A percentile compares a stretch with the other conserved stretches of the same genome.
Evolutionary conservation across 2,888 invertebrate species (phyloP).

Genomic region (Calliopum simillimum): DNA sequence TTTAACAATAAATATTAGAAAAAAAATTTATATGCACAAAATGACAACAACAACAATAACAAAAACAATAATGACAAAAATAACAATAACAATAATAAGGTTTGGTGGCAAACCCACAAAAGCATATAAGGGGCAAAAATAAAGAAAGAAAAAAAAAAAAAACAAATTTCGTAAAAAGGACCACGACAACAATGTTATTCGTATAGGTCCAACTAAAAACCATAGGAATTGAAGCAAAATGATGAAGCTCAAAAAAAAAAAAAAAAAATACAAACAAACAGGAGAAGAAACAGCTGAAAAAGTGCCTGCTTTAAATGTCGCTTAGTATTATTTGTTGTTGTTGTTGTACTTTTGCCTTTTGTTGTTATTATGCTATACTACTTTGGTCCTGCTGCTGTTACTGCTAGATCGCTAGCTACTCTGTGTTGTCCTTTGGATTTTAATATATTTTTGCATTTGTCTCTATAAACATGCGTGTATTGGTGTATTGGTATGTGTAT

Average conservation of each 20-base stretch:
- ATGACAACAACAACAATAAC: neutral
- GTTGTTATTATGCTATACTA: neutral
- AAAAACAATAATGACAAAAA: constrained; percentile 4
- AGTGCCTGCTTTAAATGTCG: neutral
- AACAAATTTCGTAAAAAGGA: neutral
- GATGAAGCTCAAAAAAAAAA: too few species aligned
- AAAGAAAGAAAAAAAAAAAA: neutral
- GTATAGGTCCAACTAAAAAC: too few species aligned
- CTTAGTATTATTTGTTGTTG: constrained; percentile 4
- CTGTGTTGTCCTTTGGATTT: constrained; percentile 1
- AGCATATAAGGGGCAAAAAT: neutral
- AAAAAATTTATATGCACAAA: constrained; percentile 32
- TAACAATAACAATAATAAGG: constrained; percentile 5
- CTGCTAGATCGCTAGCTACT: neutral
- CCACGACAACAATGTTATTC: neutral
- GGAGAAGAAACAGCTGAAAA: neutral
- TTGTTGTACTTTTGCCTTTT: neutral
- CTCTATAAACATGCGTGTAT: neutral
- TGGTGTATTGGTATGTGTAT: neutral
- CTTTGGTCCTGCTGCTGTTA: neutral
- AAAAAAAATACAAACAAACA: neutral
- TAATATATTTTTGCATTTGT: neutral
- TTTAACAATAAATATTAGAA: constrained; percentile 34
- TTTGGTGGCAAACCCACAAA: constrained; percentile 9
- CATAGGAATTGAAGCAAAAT: too few species aligned